Evolutionary conservation across 2,797 vertebrate genomes (phyloP), one percentile per base, ranked within the genome.

Genomic region (Lates japonicus): DNA sequence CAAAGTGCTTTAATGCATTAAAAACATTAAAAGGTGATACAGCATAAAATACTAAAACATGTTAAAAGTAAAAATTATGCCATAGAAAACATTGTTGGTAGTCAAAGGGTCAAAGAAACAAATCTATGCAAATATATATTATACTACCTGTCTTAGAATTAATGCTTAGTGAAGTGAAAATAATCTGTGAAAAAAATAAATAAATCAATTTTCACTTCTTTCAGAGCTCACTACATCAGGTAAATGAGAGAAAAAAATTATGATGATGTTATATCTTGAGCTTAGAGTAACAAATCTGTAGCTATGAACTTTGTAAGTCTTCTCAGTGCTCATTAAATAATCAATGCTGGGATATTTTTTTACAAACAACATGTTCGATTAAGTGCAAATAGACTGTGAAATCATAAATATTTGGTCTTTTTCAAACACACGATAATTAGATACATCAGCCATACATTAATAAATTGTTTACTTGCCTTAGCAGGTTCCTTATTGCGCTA

Each of bases 391-490:
- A 89, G 87, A 89, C 88, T 85, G 92, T 90, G 89, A 93, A 92
- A 92, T 90, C 83, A 90, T 87, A 89, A 90, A 90, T 92, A 89
- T 92, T 91, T 86, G 82, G 76, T 71, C 37, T 75, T 88, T 90
- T 87, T 88, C 88, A 88, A 86, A 86, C 85, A 84, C 80, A 82
- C 5, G 65, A 90, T 93, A 92, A 94, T 94, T 92, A 92, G 84
- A 92, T 90, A 87, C 88, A 88, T 90, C 91, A 92, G 82, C 86
- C 86, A 87, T 94, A 90, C 86, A 93, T 93, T 92, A 93, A 92
- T 92, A 92, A 82, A 94, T 90, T 91, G 92, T 94, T 93, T 93
- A 93, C 90, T 92, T 93, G 90, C 87, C 87, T 91, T 92, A 93
- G 90, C 93, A 92, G 90, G 92, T 93, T 94, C 91, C 93, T 92